Base-by-base conservation (phyloP, 2,113 vertebrate genomes). In the Nycticebus coucang region DNA sequence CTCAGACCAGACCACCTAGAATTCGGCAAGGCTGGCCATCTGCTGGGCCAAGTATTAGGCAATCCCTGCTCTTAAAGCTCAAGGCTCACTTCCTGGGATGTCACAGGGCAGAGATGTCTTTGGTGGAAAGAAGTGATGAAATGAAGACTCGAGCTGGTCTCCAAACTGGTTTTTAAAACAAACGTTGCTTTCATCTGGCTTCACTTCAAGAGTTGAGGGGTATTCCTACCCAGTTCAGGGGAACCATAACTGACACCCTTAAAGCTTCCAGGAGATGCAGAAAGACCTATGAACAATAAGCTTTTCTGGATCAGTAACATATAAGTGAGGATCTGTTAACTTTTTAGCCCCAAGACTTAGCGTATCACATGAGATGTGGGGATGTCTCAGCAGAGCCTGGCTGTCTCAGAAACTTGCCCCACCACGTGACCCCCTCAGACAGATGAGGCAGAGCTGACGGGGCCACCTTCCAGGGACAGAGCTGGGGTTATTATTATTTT, bases 361-460 rank as follows among this genome's bases (percentile, higher is more conserved):
- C 35, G 37, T 2, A 0, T 22, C 7, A 24, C 8, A 11, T 69
- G 68, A n/a, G 2, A 17, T 28, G 0, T 37, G 37, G 33, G 37
- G 7, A 2, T 9, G 15, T 35, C 69, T 53, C 68, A 4, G 17
- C 1, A 3, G 72, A 3, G 26, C 59, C 87, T 72, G 1, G 0
- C 35, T 15, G 2, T 62, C 81, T 85, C 62, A 6, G 4, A 1
- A 89, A 30, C 62, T 60, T 4, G 13, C 66, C 79, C 5, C 17
- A 0, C 9, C 33, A 10, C 50, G 0, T 12, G 24, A 26, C 87
- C 45, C 22, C 50, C 5, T 30, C 1, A 78, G 82, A 57, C 21
- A 5, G 21, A 4, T 2, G 28, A 9, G 7, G 81, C 85, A 53
- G 30, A 45, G 0, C 33, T 81, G 33, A 45, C 8, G 5, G 0